Conservation (phyloP, 2,113 vertebrate species). For the Hyperoodon ampullatus region DNA sequence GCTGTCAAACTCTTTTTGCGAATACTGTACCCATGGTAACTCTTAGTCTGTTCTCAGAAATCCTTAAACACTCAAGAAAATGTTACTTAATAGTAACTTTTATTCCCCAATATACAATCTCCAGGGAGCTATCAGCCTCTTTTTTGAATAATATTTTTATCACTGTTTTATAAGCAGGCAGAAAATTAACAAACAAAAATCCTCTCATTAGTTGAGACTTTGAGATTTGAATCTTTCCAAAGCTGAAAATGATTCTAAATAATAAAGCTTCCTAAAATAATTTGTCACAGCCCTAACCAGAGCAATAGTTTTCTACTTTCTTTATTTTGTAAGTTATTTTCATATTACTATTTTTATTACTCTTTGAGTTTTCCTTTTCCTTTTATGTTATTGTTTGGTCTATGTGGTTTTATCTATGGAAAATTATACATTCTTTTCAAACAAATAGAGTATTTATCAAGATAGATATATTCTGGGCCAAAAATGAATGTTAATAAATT, state of each 20-base stretch:
- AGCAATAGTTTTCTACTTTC: neutral
- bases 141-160: conserved; percentile 64
- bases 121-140: conserved; percentile 34
- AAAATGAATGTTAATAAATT: neutral
- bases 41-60: conserved; percentile 63
- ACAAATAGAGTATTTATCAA: neutral
- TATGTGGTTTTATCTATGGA: neutral
- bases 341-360: conserved; percentile 21
- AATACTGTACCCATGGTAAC: conserved; percentile 73
- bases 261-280: conserved; percentile 37
- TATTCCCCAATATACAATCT: conserved; percentile 56
- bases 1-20: conserved; percentile 58
- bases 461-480: neutral
- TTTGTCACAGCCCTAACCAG: neutral
- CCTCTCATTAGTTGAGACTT: conserved; percentile 54
- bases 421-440: neutral
- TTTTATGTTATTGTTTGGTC: neutral
- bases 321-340: conserved; percentile 51
- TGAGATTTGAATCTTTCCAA: conserved; percentile 53
- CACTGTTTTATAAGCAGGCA: conserved; percentile 60
- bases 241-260: conserved; percentile 38
- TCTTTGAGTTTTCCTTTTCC: neutral
- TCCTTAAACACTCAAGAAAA: conserved; percentile 69
- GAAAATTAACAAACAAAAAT: conserved; percentile 71
- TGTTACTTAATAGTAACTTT: conserved; percentile 66